These are phyloP conservation scores for Paralvinella palmiformis DNA, from an alignment of 1,140 invertebrate genomes.

Conservation along the genomic window DNA sequence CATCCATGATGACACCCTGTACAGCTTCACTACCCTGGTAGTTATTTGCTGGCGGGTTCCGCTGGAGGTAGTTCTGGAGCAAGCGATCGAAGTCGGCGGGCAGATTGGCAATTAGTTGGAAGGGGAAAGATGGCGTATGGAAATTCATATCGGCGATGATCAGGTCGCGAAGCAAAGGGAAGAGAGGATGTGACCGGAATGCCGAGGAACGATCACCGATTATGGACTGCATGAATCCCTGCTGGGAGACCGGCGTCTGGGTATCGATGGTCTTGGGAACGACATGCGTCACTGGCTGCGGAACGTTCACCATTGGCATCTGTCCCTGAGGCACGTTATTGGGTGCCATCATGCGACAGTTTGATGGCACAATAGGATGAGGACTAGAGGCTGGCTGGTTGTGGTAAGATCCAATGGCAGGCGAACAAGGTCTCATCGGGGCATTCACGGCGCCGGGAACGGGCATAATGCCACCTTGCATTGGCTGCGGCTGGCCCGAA, in stretches of 20 bases:
- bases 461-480: too few species aligned
- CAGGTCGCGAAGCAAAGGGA: slow-evolving; percentile 45
- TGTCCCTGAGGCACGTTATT: not conserved
- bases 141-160: slow-evolving; percentile 50
- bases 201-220: slow-evolving; percentile 44
- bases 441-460: too few species aligned
- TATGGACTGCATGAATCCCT: slow-evolving; percentile 45
- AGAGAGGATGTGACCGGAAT: slow-evolving; percentile 46
- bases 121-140: slow-evolving; percentile 41
- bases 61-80: slow-evolving; percentile 38
- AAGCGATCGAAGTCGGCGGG: slow-evolving; percentile 25
- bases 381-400: not conserved
- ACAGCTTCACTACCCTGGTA: slow-evolving; percentile 40
- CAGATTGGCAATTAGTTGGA: slow-evolving; percentile 42
- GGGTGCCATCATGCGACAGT: not conserved
- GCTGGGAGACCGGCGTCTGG: slow-evolving; percentile 23
- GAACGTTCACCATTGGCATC: not conserved
- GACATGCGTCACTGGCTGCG: not conserved
- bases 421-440: not conserved
- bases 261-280: too few species aligned
- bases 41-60: slow-evolving; percentile 38
- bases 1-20: slow-evolving; percentile 47
- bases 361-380: not conserved
- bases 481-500: too few species aligned
- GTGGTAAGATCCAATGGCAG: not conserved